Evolutionary conservation across 2,113 vertebrate species (phyloP).

Genomic region (Myocastor coypus): DNA sequence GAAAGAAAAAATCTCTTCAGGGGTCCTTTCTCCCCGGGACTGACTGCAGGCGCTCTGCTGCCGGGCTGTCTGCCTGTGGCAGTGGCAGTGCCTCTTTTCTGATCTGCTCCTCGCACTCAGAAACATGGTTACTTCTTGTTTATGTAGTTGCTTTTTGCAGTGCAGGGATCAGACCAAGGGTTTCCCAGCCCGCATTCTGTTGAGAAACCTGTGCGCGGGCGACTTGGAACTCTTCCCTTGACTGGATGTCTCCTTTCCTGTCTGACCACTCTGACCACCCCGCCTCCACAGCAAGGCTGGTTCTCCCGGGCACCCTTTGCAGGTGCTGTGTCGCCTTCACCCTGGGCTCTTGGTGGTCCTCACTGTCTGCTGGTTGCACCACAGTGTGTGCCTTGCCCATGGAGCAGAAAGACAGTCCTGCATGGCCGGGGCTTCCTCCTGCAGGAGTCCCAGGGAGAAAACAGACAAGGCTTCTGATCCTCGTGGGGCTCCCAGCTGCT

Average conservation of each 20-base stretch:
- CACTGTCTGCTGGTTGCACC: background rate
- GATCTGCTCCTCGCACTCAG: background rate
- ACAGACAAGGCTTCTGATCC: too few species aligned
- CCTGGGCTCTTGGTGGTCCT: too few species aligned
- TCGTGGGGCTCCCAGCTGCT: background rate
- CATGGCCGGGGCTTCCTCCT: too few species aligned
- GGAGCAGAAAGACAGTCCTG: background rate
- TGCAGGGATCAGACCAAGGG: background rate
- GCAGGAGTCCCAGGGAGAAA: too few species aligned
- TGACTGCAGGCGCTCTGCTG: background rate
- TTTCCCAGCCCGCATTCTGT: background rate
- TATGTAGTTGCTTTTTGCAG: background rate
- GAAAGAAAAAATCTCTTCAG: background rate
- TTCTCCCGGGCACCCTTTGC: background rate
- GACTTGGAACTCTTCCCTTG: background rate
- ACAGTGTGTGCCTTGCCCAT: background rate
- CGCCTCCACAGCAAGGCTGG: background rate
- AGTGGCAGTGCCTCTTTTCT: background rate
- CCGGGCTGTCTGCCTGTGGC: background rate
- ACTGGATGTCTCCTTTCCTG: background rate
- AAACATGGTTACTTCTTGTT: background rate
- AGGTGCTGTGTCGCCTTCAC: too few species aligned
- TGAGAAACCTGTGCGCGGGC: slow-evolving; percentile 8
- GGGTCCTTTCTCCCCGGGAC: background rate
- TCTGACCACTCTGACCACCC: background rate